Conservation (phyloP, 2,888 invertebrate species). For the Zygogramma bicolorata region DNA sequence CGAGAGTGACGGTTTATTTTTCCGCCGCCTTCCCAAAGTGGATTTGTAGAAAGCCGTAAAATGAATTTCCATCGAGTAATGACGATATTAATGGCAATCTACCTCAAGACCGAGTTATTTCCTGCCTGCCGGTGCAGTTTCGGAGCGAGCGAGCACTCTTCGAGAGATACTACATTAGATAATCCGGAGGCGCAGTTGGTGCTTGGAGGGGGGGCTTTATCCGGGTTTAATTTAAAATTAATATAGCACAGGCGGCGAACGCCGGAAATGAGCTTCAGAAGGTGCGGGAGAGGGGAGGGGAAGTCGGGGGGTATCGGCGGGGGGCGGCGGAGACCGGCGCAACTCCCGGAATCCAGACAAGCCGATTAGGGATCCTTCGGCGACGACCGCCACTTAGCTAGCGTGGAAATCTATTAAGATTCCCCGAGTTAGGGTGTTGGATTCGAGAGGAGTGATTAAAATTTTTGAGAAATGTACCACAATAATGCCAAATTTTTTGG, state of each 20-base stretch:
- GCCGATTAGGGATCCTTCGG: slow-evolving; percentile 39
- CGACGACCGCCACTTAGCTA: slow-evolving; percentile 26
- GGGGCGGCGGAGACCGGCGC: slow-evolving; percentile 40
- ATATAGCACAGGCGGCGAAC: slow-evolving; percentile 76
- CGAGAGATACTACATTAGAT: slow-evolving; percentile 62
- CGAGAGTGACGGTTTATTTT: slow-evolving; percentile 19
- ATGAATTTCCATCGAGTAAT: slow-evolving; percentile 60
- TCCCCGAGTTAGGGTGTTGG: slow-evolving; percentile 6
- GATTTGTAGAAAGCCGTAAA: slow-evolving; percentile 50
- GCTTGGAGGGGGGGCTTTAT: slow-evolving; percentile 66
- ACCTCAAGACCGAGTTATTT: slow-evolving; percentile 65
- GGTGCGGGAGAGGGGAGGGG: slow-evolving; percentile 54
- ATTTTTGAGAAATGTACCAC: no score
- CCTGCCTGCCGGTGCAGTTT: slow-evolving; percentile 53
- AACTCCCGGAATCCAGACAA: slow-evolving; percentile 41
- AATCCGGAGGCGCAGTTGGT: slow-evolving; percentile 58
- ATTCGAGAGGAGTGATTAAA: no score
- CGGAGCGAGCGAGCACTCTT: slow-evolving; percentile 52
- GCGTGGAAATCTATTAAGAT: slow-evolving; percentile 24
- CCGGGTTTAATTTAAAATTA: slow-evolving; percentile 79
- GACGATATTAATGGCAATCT: slow-evolving; percentile 64
- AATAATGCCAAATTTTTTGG: no score
- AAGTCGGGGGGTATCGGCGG: slow-evolving; percentile 35
- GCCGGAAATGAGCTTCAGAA: slow-evolving; percentile 78
- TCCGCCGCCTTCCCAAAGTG: slow-evolving; percentile 19